Conservation (phyloP, 1,140 invertebrate species). For the Temnothorax nylanderi region DNA sequence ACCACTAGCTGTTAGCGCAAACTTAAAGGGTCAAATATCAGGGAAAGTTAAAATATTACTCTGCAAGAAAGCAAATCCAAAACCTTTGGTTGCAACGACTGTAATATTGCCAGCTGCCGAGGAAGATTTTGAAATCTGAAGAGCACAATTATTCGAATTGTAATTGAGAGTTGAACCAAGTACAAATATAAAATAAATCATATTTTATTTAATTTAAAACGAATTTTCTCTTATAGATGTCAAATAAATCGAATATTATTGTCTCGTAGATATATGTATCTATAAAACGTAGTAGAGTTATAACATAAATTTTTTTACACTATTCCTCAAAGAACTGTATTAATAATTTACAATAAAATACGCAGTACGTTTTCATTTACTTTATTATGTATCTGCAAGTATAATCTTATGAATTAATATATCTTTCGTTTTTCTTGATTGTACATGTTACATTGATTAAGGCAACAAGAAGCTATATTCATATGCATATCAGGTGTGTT, state of each 20-base stretch:
- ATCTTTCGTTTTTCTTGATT: constrained; percentile 63
- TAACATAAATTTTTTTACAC: constrained; percentile 7
- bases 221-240: background rate
- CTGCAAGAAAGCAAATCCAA: constrained; percentile 75
- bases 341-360: constrained; percentile 19
- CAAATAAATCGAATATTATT: background rate
- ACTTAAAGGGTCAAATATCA: constrained; percentile 72
- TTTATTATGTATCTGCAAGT: constrained; percentile 42
- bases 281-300: background rate
- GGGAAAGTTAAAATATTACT: constrained; percentile 79
- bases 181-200: background rate
- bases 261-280: background rate
- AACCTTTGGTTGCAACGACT: constrained; percentile 74
- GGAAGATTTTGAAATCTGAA: constrained; percentile 81
- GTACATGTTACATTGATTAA: constrained; percentile 65
- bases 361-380: constrained; percentile 16
- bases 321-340: background rate
- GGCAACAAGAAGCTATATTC: constrained; percentile 65
- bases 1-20: constrained; percentile 77
- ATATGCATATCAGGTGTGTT: constrained; percentile 48
- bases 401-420: constrained; percentile 64
- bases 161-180: background rate
- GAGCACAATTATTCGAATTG: background rate
- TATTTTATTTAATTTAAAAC: constrained; percentile 2
- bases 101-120: constrained; percentile 79